These are phyloP conservation scores for Pectinophora gossypiella DNA, from an alignment of 1,140 invertebrate genomes.

Conservation along the genomic window DNA sequence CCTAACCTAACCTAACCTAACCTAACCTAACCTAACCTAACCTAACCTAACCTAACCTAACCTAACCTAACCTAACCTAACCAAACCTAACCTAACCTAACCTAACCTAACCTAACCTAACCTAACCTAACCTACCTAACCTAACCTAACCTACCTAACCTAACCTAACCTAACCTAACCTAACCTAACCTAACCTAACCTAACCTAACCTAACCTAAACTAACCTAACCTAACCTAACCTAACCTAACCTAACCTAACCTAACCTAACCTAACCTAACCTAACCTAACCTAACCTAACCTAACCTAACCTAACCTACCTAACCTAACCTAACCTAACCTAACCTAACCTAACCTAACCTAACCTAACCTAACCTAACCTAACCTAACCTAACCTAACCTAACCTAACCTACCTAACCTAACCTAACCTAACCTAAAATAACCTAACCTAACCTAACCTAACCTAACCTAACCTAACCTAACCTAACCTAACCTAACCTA, in stretches of 20 bases:
- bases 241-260: too few relatives aligned
- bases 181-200: slow-evolving; percentile 14
- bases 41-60: too few relatives aligned
- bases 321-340: slow-evolving; percentile 17
- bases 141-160: slow-evolving; percentile 29
- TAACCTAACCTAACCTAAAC: slow-evolving; percentile 14
- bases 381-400: slow-evolving; percentile 24
- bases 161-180: too few relatives aligned
- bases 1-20: too few relatives aligned
- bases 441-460: slow-evolving; percentile 25
- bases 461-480: slow-evolving; percentile 24
- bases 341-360: background rate
- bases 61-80: too few relatives aligned
- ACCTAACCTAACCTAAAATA: slow-evolving; percentile 10
- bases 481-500: slow-evolving; percentile 27
- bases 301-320: slow-evolving; percentile 16
- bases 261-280: too few relatives aligned
- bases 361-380: slow-evolving; percentile 22
- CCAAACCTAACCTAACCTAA: too few relatives aligned
- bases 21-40: too few relatives aligned
- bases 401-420: slow-evolving; percentile 12
- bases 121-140: slow-evolving; percentile 29
- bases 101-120: slow-evolving; percentile 38
- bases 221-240: too few relatives aligned
- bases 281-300: slow-evolving; percentile 16